Base-by-base conservation (phyloP, 2,797 vertebrate species). In the Enteromius unitaeniatus region DNA sequence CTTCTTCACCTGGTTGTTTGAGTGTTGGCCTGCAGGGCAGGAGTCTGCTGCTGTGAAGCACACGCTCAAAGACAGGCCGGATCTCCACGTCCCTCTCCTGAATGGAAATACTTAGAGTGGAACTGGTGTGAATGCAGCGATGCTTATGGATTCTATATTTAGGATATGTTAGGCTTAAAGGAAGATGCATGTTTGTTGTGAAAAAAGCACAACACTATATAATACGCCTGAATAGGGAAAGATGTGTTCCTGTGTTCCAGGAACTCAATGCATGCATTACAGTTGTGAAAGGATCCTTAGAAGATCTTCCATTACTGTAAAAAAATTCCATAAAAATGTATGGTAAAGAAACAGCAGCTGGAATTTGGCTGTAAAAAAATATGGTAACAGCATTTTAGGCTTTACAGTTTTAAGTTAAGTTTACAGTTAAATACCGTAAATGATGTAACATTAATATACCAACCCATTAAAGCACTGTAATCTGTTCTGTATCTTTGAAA, bases 1-100 rank as follows among this genome's bases (percentile, higher is more conserved):
- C 91, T 91, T 89, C 88, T 82, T 89, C 17, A 87, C 87, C 76
- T 90, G 89, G 89, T 91, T 90, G 89, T 87, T 79, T 89, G 91
- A 93, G 92, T 89, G 89, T 92, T 86, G 73, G 84, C 91, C 93
- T 91, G 84, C 72, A 55, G 89, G 91, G 87, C 85, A 88, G 28
- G 73, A 91, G 91, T 90, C 90, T 83, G 89, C 86, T 17, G n/a
- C 70, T 17, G n/a, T 64, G 23, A 49, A 40, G 69, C 28, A 37
- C n/a, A 65, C 2, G 47, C n/a, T 40, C 64, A 77, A 55, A 69
- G 19, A 69, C 23, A 58, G 69, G 31, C 4, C 7, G 45, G 58
- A 74, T 73, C 31, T 23, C 19, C 23, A 51, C 2, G 0, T 15
- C 6, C 4, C 55, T 49, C 55, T 85, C 72, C 37, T 45, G 26